Percentiles rank a stretch among this genome's conserved stretches.
Conservation (phyloP, 2,113 vertebrate genomes). For the Amia ocellicauda region DNA sequence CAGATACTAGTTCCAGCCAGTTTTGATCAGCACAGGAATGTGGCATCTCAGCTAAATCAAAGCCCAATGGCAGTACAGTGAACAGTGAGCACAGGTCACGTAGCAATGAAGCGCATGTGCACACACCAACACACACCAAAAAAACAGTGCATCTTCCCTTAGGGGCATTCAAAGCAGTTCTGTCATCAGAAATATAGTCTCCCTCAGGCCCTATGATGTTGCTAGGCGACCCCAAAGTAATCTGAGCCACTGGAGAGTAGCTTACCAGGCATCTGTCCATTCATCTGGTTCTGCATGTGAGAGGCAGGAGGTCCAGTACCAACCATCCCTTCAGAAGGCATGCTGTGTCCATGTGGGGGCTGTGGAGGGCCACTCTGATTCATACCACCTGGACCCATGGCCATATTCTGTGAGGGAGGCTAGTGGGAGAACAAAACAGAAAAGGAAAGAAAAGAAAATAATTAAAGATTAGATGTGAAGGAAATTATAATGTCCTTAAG, state of each 20-base stretch:
- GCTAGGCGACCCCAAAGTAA: slow-evolving; percentile 77
- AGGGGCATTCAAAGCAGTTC: slow-evolving; percentile 78
- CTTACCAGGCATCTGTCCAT: slow-evolving; percentile 99
- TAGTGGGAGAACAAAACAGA: slow-evolving; percentile 58
- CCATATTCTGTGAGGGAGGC: slow-evolving; percentile 96
- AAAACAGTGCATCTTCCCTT: slow-evolving; percentile 20
- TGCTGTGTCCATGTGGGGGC: slow-evolving; percentile 89
- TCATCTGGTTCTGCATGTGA: slow-evolving; percentile 99
- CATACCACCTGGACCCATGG: slow-evolving; percentile 95
- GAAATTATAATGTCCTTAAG: too few species aligned
- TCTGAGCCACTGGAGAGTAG: slow-evolving; percentile 51
- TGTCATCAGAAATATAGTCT: slow-evolving; percentile 82
- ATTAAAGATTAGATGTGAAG: background rate
- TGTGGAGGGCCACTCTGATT: slow-evolving; percentile 88
- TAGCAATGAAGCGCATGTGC: slow-evolving; percentile 69
- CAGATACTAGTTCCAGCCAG: slow-evolving; percentile 55
- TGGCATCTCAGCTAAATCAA: slow-evolving; percentile 71
- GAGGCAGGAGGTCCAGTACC: slow-evolving; percentile 87
- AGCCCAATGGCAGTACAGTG: slow-evolving; percentile 75
- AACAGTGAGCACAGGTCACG: slow-evolving; percentile 83
- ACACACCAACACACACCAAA: slow-evolving; percentile 38
- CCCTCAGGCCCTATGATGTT: slow-evolving; percentile 76
- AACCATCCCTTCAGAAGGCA: slow-evolving; percentile 93
- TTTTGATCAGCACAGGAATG: slow-evolving; percentile 76
- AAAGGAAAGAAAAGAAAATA: slow-evolving; percentile 13